Evolutionary conservation across 2,888 invertebrate genomes (phyloP).

Genomic region (Loripinus fragilis): DNA sequence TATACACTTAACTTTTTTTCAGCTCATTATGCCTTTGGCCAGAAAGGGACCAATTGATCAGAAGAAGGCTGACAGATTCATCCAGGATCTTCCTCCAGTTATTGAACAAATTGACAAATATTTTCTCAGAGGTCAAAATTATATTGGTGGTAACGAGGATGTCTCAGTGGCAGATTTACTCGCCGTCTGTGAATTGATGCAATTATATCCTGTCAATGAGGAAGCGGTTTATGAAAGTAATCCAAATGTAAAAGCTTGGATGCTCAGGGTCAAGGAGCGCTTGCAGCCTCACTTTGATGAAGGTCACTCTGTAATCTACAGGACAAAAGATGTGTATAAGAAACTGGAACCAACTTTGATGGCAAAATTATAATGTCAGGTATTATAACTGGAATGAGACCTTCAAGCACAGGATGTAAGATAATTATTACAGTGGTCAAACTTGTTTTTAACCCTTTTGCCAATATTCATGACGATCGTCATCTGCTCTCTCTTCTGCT

Average conservation of each 20-base stretch:
- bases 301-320: constrained; percentile 67
- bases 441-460: too few relatives aligned
- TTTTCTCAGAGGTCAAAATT: constrained; percentile 74
- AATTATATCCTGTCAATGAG: constrained; percentile 74
- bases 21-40: constrained; percentile 76
- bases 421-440: too few relatives aligned
- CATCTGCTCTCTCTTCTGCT: too few relatives aligned
- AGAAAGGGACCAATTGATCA: constrained; percentile 70
- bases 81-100: constrained; percentile 54
- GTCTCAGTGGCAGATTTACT: constrained; percentile 80
- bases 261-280: constrained; percentile 71
- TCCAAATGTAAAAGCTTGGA: constrained; percentile 74
- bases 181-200: constrained; percentile 78
- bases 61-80: constrained; percentile 66
- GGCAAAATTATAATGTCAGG: constrained; percentile 8
- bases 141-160: constrained; percentile 70
- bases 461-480: too few relatives aligned
- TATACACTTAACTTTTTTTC: too few relatives aligned
- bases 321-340: constrained; percentile 59
- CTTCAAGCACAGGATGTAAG: too few relatives aligned
- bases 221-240: constrained; percentile 70
- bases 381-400: background rate
- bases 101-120: constrained; percentile 70
- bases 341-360: constrained; percentile 43
- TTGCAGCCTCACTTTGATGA: constrained; percentile 75